Evolutionary conservation across 1,140 invertebrate species (phyloP).

Genomic region (Drosophila jambulina): DNA sequence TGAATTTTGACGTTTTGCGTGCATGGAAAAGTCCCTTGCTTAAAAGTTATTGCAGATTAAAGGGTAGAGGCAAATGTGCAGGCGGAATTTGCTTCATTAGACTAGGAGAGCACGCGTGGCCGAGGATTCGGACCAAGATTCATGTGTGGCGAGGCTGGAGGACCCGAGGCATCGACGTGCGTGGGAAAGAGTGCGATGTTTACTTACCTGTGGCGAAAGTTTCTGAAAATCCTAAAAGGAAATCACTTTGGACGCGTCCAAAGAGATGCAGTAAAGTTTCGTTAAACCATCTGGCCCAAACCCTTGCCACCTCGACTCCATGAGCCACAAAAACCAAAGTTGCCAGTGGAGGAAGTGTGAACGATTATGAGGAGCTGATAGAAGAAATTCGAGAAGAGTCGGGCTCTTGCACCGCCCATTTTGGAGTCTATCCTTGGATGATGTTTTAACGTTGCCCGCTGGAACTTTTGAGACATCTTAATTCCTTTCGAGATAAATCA

Average conservation of each 20-base stretch:
- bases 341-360: conserved; percentile 58
- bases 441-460: conserved; percentile 62
- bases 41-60: conserved; percentile 82
- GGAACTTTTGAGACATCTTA: conserved; percentile 82
- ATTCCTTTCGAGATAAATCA: conserved; percentile 80
- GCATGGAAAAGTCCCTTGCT: conserved; percentile 77
- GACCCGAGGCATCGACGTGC: conserved; percentile 14
- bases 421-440: conserved; percentile 17
- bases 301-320: neutral
- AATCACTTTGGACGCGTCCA: conserved; percentile 78
- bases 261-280: conserved; percentile 74
- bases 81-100: conserved; percentile 70
- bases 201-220: conserved; percentile 81
- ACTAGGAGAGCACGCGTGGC: conserved; percentile 22
- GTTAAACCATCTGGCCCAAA: conserved; percentile 12
- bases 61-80: conserved; percentile 65
- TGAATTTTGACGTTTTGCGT: conserved; percentile 80
- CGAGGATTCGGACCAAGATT: conserved; percentile 35
- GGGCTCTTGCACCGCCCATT: conserved; percentile 1
- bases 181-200: conserved; percentile 48
- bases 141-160: conserved; percentile 29
- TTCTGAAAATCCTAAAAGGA: conserved; percentile 83
- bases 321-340: conserved; percentile 48
- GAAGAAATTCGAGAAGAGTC: conserved; percentile 20
- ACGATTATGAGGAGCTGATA: conserved; percentile 71